Conservation (phyloP, 2,888 invertebrate species). For the Mimumesa dahlbomi region DNA sequence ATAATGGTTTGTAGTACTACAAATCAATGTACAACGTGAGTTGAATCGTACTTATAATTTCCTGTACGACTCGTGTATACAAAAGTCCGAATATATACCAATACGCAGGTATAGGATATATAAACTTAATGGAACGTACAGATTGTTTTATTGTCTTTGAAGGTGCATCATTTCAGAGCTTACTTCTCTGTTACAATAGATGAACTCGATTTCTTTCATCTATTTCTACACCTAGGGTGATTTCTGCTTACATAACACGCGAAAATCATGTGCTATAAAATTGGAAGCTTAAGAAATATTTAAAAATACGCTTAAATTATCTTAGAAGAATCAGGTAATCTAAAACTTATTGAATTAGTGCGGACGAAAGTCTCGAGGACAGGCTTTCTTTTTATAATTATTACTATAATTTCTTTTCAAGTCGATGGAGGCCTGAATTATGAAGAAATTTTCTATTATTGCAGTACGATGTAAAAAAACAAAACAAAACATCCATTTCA, state of each 20-base stretch:
- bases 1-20: no score
- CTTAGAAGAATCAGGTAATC: no score
- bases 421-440: no score
- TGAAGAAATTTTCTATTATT: no score
- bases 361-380: no score
- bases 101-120: conserved; percentile 5
- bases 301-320: neutral
- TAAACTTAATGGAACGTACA: conserved; percentile 54
- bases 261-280: conserved; percentile 8
- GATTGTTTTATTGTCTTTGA: conserved; percentile 62
- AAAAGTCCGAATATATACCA: neutral
- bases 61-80: neutral
- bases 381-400: no score
- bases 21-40: neutral
- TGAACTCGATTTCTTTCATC: conserved; percentile 4
- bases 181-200: conserved; percentile 18
- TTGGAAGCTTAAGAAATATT: neutral
- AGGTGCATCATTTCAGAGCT: conserved; percentile 36
- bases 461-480: no score
- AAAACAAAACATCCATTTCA: no score
- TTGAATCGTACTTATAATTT: neutral
- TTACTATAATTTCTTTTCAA: no score
- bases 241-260: conserved; percentile 3
- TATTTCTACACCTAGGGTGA: conserved; percentile 2
- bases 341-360: no score